A percentile compares a stretch with the other conserved stretches of the same genome.
Conservation (phyloP, 1,140 invertebrate genomes). For the Vollenhovia emeryi region DNA sequence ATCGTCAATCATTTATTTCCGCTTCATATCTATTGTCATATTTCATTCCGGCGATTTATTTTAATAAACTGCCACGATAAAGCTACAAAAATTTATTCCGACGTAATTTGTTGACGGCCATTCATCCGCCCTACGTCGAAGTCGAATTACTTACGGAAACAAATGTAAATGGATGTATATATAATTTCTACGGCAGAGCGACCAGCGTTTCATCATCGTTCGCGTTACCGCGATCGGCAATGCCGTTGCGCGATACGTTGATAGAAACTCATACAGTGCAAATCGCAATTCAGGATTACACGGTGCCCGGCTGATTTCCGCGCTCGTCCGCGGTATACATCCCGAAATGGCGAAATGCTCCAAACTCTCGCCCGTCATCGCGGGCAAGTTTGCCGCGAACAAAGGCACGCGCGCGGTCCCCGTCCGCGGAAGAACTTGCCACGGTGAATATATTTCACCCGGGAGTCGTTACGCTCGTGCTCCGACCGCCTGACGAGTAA, state of each 20-base stretch:
- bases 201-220: conserved; percentile 32
- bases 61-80: conserved; percentile 60
- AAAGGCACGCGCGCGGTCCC: neutral
- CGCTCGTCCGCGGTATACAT: neutral
- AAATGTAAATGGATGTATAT: conserved; percentile 54
- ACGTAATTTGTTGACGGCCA: conserved; percentile 55
- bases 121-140: conserved; percentile 53
- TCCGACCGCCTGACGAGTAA: conserved; percentile 52
- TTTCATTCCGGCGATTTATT: conserved; percentile 59
- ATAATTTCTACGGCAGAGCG: conserved; percentile 13
- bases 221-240: conserved; percentile 9
- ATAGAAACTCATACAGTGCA: neutral
- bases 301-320: neutral
- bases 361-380: neutral
- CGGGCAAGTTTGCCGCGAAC: conserved; percentile 28
- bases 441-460: conserved; percentile 63
- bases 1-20: conserved; percentile 62
- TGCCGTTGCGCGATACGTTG: neutral
- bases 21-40: conserved; percentile 61
- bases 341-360: neutral
- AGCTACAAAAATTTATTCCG: conserved; percentile 60
- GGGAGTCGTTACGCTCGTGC: conserved; percentile 31
- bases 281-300: conserved; percentile 1
- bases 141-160: conserved; percentile 55
- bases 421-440: conserved; percentile 28